Conservation (phyloP, 2,113 vertebrate species). For the Amblyornis subalaris region DNA sequence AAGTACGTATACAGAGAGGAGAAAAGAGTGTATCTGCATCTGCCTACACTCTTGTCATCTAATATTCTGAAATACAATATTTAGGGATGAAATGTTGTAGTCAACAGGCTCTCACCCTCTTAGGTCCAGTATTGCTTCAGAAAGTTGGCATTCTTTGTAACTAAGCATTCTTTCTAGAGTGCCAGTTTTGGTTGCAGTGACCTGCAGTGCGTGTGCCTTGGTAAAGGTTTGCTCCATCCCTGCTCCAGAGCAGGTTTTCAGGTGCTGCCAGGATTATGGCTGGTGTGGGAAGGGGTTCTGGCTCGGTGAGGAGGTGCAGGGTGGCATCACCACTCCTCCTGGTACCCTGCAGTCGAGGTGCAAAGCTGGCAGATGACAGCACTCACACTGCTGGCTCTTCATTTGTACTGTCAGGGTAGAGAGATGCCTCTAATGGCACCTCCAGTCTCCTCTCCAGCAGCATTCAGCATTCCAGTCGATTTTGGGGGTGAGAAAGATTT, state of each 20-base stretch:
- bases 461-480: rapidly evolving
- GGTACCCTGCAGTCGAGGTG: rapidly evolving
- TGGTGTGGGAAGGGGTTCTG: background rate
- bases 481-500: background rate
- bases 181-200: background rate
- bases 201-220: rapidly evolving
- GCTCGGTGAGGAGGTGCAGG: rapidly evolving
- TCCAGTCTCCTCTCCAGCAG: background rate
- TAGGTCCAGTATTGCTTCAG: rapidly evolving
- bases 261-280: rapidly evolving
- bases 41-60: background rate
- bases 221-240: background rate
- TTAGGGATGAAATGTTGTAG: rapidly evolving
- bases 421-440: background rate
- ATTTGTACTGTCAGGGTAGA: rapidly evolving
- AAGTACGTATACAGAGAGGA: background rate
- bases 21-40: background rate
- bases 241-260: too few relatives aligned
- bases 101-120: background rate
- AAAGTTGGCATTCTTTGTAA: rapidly evolving
- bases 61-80: background rate
- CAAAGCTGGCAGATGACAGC: background rate
- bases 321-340: background rate
- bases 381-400: background rate
- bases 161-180: rapidly evolving